Conservation (phyloP, 2,113 vertebrate genomes). For the Aplodontia rufa region DNA sequence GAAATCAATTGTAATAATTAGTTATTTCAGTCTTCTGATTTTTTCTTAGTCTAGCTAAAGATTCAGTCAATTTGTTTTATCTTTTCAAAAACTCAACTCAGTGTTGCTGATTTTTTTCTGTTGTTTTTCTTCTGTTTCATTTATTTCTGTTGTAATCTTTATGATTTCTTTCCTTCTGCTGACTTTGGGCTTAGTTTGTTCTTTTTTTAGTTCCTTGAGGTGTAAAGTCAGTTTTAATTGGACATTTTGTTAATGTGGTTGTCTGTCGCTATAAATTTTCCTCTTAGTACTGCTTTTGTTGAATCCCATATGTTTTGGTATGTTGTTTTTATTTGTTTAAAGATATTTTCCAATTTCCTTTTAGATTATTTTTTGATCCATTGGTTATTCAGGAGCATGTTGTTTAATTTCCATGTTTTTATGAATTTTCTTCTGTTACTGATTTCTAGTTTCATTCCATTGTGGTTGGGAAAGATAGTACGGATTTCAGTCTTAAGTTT, state of each 20-base stretch:
- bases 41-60: not conserved
- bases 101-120: not conserved
- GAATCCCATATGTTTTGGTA: not conserved
- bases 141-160: not conserved
- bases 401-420: not conserved
- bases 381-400: not conserved
- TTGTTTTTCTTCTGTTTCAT: not conserved
- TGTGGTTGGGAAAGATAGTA: not conserved
- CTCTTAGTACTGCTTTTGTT: not conserved
- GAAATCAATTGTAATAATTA: not conserved
- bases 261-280: not conserved
- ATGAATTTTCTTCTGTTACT: not conserved
- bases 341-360: not conserved
- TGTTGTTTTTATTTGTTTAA: not conserved
- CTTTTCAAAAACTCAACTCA: not conserved
- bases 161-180: not conserved
- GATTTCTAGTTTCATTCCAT: not conserved
- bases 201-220: not conserved
- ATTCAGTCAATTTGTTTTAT: not conserved
- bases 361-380: not conserved
- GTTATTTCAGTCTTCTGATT: not conserved
- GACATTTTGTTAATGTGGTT: not conserved
- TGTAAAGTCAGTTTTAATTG: not conserved
- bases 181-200: not conserved
- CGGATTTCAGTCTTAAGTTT: not conserved